Percentiles rank a stretch among this genome's conserved stretches.
phyloP scores from a whole-genome alignment of 2,888 invertebrate genomes.

The Dioctria rufipes region DNA sequence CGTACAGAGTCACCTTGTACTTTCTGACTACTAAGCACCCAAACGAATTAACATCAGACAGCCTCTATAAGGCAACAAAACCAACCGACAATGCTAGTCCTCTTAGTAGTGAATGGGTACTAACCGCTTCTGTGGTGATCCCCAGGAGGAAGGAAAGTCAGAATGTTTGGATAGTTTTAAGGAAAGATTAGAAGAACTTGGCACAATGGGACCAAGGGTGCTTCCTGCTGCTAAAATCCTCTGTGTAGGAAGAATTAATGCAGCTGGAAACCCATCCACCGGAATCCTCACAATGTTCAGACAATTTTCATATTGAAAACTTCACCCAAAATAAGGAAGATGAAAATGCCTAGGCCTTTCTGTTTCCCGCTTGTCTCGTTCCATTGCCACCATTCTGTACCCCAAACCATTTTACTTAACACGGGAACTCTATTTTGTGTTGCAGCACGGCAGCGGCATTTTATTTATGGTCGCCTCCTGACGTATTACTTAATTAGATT shows the following conservation, averaged over 20 bases:
- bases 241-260: conserved; percentile 7
- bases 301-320: conserved; percentile 1
- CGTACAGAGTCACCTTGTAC: conserved; percentile 13
- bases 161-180: too few species aligned
- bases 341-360: conserved; percentile 30
- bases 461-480: neutral
- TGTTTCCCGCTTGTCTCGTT: too few species aligned
- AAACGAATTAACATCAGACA: conserved; percentile 42
- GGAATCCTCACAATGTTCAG: neutral
- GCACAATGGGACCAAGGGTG: too few species aligned
- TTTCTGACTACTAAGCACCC: conserved; percentile 27
- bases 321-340: conserved; percentile 3
- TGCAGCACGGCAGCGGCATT: conserved; percentile 13
- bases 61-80: conserved; percentile 26
- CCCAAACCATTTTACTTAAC: neutral
- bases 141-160: too few species aligned
- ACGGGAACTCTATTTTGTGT: conserved; percentile 1
- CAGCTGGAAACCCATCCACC: too few species aligned
- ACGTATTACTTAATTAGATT: conserved; percentile 41
- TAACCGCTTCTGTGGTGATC: too few species aligned
- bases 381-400: too few species aligned
- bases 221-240: too few species aligned
- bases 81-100: conserved; percentile 34
- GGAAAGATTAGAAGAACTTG: too few species aligned
- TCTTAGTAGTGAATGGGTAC: neutral